phyloP scores from a whole-genome alignment of 1,140 invertebrate species.

The Anastrepha ludens region DNA sequence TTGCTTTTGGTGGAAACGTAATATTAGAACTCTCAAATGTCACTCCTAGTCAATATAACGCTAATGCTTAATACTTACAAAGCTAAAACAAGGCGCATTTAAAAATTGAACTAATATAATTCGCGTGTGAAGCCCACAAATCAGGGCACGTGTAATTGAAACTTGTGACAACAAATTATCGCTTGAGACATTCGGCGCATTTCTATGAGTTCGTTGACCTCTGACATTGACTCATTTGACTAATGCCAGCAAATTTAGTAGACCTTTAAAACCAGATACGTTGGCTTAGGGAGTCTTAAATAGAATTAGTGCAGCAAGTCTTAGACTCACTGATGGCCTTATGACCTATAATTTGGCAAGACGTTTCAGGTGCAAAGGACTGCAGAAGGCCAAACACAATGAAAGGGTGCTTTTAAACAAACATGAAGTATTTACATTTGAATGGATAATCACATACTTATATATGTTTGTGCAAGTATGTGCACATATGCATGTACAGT shows the following conservation, averaged over 20 bases:
- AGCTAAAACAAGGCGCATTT: no score
- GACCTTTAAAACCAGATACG: not conserved
- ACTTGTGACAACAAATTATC: no score
- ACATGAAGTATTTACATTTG: slow-evolving; percentile 33
- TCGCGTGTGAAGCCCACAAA: no score
- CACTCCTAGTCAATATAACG: no score
- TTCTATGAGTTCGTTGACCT: not conserved
- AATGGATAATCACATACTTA: not conserved
- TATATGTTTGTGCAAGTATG: not conserved
- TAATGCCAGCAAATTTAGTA: not conserved
- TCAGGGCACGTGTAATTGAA: no score
- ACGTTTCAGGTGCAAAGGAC: not conserved
- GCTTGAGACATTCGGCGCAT: not conserved
- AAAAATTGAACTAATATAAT: no score
- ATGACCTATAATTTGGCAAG: slow-evolving; percentile 21
- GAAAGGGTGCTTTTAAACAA: no score
- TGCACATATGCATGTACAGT: no score
- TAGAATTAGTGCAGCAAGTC: not conserved
- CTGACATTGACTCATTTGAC: not conserved
- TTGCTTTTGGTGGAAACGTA: no score
- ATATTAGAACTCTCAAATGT: no score
- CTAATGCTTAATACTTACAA: no score
- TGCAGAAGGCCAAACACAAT: not conserved
- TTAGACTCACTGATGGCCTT: not conserved
- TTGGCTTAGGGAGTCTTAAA: not conserved